Percentiles rank a stretch among this genome's conserved stretches.
These are phyloP conservation scores for Euura saliciscinereae DNA, from an alignment of 1,140 invertebrate genomes.

Conservation along the genomic window DNA sequence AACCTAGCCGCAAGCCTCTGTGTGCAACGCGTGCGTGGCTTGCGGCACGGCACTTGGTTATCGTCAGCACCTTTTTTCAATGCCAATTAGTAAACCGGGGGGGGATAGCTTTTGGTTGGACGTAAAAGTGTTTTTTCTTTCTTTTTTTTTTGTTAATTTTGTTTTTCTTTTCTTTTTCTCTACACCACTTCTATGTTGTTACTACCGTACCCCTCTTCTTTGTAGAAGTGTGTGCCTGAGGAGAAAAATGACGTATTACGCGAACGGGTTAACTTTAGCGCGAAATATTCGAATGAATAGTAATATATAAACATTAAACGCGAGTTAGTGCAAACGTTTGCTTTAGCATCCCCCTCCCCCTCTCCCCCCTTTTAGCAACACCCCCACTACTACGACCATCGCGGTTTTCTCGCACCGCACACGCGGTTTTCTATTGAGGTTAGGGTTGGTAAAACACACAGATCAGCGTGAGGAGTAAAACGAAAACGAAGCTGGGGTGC, in stretches of 20 bases:
- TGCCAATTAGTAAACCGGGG: constrained; percentile 51
- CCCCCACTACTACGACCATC: background rate
- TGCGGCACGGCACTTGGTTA: constrained; percentile 37
- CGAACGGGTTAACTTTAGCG: too few species aligned
- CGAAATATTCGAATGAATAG: too few species aligned
- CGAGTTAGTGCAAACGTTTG: background rate
- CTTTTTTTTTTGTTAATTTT: too few species aligned
- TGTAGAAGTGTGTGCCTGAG: constrained; percentile 19
- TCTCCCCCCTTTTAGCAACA: background rate
- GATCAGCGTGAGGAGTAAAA: constrained; percentile 13
- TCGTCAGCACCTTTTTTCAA: constrained; percentile 57
- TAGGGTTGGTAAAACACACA: too few species aligned
- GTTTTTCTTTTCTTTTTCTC: too few species aligned
- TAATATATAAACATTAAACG: too few species aligned
- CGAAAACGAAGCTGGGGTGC: background rate
- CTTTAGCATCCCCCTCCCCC: constrained; percentile 25
- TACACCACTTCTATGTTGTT: background rate
- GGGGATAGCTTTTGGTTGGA: background rate
- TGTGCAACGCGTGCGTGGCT: too few species aligned
- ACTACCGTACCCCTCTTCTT: background rate
- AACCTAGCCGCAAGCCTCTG: too few species aligned
- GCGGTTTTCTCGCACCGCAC: too few species aligned
- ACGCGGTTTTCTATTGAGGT: too few species aligned
- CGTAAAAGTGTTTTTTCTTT: too few species aligned
- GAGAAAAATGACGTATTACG: too few species aligned